These are phyloP conservation scores for Pseudoatta argentina DNA, from an alignment of 1,140 invertebrate genomes.

Conservation along the genomic window DNA sequence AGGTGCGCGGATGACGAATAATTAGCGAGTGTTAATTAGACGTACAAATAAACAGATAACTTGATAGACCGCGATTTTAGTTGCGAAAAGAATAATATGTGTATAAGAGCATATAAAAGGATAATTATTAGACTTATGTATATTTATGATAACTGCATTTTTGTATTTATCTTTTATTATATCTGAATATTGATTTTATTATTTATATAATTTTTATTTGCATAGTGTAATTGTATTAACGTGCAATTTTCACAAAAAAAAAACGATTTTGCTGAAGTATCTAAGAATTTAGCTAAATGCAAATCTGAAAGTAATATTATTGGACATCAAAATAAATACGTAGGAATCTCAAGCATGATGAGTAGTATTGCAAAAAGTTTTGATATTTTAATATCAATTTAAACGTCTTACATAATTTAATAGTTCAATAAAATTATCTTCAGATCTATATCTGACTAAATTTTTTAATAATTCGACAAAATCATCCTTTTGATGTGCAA, in stretches of 20 bases:
- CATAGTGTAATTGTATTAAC: not conserved
- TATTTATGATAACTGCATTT: not conserved
- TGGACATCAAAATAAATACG: no score
- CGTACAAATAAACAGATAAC: not conserved
- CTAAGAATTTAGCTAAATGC: no score
- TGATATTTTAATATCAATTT: no score
- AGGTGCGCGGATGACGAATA: conserved; percentile 81
- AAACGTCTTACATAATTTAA: no score
- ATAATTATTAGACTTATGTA: not conserved
- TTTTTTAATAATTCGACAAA: no score
- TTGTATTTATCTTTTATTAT: conserved; percentile 16
- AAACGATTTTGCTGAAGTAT: no score
- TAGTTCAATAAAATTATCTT: no score
- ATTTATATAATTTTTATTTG: conserved; percentile 12
- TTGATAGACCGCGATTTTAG: not conserved
- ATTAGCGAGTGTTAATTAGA: conserved; percentile 15
- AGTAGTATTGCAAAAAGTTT: no score
- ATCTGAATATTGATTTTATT: conserved; percentile 4
- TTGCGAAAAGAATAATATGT: not conserved
- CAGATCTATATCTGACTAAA: no score
- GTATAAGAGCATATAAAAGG: not conserved
- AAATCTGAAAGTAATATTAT: no score
- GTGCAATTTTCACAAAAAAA: not conserved
- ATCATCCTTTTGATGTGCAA: not conserved
- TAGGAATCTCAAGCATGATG: no score